These are phyloP conservation scores for Conomelus anceps DNA, from an alignment of 2,888 invertebrate species.

Conservation along the genomic window DNA sequence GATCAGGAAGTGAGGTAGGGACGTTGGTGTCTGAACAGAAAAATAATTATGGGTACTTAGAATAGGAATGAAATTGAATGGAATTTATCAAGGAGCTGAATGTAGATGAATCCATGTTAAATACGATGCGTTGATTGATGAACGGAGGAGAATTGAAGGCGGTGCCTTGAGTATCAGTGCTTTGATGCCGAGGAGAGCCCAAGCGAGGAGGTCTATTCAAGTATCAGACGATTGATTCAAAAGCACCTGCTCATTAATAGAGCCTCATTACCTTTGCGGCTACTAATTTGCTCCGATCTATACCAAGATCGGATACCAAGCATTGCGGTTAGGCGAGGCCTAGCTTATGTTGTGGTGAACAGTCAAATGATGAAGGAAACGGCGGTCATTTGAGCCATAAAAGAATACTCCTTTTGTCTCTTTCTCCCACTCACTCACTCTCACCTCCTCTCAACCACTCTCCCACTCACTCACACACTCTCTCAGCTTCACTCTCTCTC, in stretches of 20 bases:
- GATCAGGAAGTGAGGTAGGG: not conserved
- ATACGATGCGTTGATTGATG: not conserved
- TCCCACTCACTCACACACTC: not conserved
- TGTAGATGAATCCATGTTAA: not conserved
- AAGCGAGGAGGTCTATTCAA: too few species aligned
- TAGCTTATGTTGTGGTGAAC: not conserved
- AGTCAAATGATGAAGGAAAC: not conserved
- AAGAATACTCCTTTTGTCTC: not conserved
- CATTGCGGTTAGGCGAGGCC: not conserved
- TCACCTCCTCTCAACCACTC: not conserved
- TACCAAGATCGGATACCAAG: not conserved
- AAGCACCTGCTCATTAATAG: slow-evolving; percentile 6
- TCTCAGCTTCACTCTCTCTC: not conserved
- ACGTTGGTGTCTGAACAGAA: not conserved
- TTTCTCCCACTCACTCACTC: not conserved
- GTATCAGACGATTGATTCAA: not conserved
- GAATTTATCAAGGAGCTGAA: not conserved
- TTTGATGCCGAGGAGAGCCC: not conserved
- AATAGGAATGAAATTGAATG: not conserved
- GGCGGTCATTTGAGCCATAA: not conserved
- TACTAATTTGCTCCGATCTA: slow-evolving; percentile 5
- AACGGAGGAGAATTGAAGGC: not conserved
- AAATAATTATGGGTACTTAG: not conserved
- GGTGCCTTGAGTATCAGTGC: not conserved
- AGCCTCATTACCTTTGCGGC: slow-evolving; percentile 13